These are phyloP conservation scores for Coturnix japonica DNA, from an alignment of 2,113 vertebrate genomes.

Conservation along the genomic window DNA sequence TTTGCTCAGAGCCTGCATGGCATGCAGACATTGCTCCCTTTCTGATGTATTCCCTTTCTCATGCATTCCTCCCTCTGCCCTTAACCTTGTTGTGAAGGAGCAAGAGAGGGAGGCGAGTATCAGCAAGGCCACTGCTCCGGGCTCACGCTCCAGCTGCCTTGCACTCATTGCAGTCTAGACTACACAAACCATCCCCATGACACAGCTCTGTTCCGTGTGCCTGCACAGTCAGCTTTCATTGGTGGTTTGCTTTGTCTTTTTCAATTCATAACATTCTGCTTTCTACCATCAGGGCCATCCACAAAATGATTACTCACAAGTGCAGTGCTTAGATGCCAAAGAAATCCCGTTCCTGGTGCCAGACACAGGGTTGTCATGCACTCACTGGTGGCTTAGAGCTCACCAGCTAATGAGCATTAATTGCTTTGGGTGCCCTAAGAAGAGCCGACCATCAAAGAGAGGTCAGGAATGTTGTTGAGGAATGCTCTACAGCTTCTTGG, in stretches of 20 bases:
- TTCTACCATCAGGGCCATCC: rapidly evolving
- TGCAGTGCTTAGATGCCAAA: background rate
- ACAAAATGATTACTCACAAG: rapidly evolving
- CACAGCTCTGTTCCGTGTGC: background rate
- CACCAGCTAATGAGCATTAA: background rate
- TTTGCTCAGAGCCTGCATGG: background rate
- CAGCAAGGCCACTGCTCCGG: background rate
- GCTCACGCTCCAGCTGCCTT: background rate
- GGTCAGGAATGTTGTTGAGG: no score
- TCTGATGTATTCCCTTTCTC: background rate
- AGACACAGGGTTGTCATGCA: background rate
- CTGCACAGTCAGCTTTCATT: background rate
- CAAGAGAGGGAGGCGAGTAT: background rate
- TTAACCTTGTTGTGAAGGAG: background rate
- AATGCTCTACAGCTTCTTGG: background rate
- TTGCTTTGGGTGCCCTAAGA: rapidly evolving
- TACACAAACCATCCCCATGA: background rate
- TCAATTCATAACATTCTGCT: no score
- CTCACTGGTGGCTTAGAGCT: background rate
- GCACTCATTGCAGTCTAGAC: background rate
- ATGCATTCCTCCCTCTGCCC: background rate
- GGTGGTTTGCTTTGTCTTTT: background rate
- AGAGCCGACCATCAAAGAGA: rapidly evolving
- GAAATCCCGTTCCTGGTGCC: background rate
- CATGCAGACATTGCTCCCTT: background rate